Percentiles rank a stretch among this genome's conserved stretches.
Evolutionary conservation across 1,140 invertebrate genomes (phyloP).

Genomic region (Scylla paramamosain): DNA sequence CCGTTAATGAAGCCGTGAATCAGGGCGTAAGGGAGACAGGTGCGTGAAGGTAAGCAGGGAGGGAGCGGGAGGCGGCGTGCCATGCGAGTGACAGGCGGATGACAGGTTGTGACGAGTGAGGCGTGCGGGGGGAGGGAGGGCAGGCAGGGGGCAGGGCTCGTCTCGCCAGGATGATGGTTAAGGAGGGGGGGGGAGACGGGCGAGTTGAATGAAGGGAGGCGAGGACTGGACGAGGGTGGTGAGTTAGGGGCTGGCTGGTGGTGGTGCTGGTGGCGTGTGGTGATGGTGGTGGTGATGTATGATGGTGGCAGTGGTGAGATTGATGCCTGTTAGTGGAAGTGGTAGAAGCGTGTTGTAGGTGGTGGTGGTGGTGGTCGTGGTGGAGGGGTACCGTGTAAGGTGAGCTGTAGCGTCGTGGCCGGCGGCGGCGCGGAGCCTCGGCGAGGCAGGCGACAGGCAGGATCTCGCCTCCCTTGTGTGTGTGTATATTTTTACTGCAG

Average conservation of each 20-base stretch:
- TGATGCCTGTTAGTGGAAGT: background rate
- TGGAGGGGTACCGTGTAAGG: background rate
- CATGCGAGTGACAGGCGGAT: background rate
- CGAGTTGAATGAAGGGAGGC: background rate
- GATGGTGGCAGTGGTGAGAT: background rate
- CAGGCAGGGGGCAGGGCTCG: too few species aligned
- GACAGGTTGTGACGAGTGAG: slow-evolving; percentile 18
- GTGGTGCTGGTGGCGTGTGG: background rate
- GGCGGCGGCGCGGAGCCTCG: slow-evolving; percentile 34
- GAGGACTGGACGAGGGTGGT: slow-evolving; percentile 7
- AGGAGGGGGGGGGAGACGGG: background rate
- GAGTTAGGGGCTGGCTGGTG: background rate
- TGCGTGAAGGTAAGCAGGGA: background rate
- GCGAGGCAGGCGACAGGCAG: slow-evolving; percentile 47
- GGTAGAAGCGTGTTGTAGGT: background rate
- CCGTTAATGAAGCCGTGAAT: background rate
- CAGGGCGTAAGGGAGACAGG: slow-evolving; percentile 10
- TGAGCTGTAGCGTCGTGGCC: background rate
- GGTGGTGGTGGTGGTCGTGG: background rate
- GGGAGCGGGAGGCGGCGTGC: background rate
- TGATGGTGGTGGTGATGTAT: slow-evolving; percentile 25
- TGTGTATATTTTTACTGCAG: slow-evolving; percentile 58
- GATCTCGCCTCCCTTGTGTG: slow-evolving; percentile 1
- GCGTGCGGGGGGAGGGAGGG: background rate
- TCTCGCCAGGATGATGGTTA: background rate